These are phyloP conservation scores for Cydia pomonella DNA, from an alignment of 1,140 invertebrate genomes.

Conservation along the genomic window DNA sequence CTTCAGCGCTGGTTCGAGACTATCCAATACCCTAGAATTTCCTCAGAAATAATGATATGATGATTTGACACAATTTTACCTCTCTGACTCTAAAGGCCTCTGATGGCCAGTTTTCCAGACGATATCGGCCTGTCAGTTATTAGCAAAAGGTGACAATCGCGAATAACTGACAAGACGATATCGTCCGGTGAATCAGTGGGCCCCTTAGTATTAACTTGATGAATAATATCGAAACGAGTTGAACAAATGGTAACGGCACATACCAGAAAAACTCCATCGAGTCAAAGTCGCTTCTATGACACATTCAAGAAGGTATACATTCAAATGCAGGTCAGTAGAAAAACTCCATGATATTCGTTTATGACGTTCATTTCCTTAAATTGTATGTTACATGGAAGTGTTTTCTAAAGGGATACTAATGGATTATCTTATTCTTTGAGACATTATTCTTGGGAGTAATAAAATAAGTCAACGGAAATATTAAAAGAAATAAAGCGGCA, in stretches of 20 bases:
- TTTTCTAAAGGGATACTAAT: conserved; percentile 28
- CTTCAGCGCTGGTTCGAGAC: too few species aligned
- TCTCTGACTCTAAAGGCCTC: too few species aligned
- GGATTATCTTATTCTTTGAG: conserved; percentile 26
- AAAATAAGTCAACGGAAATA: background rate
- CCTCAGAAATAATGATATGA: too few species aligned
- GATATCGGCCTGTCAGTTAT: too few species aligned
- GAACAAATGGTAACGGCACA: background rate
- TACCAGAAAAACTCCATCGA: background rate
- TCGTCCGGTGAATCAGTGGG: too few species aligned
- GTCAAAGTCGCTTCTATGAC: background rate
- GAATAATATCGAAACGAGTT: background rate
- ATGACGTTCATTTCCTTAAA: conserved; percentile 31
- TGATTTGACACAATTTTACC: too few species aligned
- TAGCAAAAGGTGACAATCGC: too few species aligned
- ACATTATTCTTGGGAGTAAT: background rate
- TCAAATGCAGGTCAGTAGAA: background rate
- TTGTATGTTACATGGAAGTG: conserved; percentile 31
- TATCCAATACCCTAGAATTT: too few species aligned
- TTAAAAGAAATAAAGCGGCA: too few species aligned
- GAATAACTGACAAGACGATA: too few species aligned
- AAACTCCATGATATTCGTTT: conserved; percentile 22
- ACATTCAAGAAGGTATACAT: background rate
- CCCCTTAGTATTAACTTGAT: too few species aligned
- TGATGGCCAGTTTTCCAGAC: too few species aligned